Conservation (phyloP, 2,113 vertebrate genomes). For the Apeltes quadracus region DNA sequence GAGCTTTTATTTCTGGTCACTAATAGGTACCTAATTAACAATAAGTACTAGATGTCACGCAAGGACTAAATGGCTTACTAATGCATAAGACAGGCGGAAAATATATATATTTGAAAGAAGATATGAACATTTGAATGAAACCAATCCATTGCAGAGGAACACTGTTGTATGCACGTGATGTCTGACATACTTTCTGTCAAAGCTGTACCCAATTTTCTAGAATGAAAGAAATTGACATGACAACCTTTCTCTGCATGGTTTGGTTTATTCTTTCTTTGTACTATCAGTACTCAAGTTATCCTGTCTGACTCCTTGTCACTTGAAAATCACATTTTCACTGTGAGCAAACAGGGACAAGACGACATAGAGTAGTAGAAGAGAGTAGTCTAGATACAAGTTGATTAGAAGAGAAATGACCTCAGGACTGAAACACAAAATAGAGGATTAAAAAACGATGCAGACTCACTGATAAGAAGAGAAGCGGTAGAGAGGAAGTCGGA, state of each 20-base stretch:
- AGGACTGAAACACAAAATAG: constrained; percentile 17
- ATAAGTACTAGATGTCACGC: constrained; percentile 19
- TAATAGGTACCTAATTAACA: too few species aligned
- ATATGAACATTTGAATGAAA: constrained; percentile 22
- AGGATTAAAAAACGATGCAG: constrained; percentile 14
- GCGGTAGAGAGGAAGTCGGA: constrained; percentile 32
- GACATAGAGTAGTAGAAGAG: neutral
- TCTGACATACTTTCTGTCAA: constrained; percentile 7
- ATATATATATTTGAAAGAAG: constrained; percentile 20
- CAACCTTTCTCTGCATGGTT: constrained; percentile 5
- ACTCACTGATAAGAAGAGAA: constrained; percentile 24
- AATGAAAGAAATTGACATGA: neutral
- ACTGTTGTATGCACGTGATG: constrained; percentile 3
- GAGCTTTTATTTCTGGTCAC: constrained; percentile 20
- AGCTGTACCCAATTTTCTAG: constrained; percentile 6
- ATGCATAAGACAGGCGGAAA: constrained; percentile 35
- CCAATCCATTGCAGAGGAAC: constrained; percentile 12
- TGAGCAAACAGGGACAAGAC: constrained; percentile 1
- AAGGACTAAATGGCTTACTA: constrained; percentile 16
- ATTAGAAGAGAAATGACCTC: constrained; percentile 10
- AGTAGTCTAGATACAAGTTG: too few species aligned
- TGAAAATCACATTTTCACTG: constrained; percentile 19
- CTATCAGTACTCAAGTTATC: neutral
- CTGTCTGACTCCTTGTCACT: constrained; percentile 4
- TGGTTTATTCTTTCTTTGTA: constrained; percentile 24